These are phyloP conservation scores for Philhelius pedissequus DNA, from an alignment of 2,888 invertebrate genomes.

Conservation along the genomic window DNA sequence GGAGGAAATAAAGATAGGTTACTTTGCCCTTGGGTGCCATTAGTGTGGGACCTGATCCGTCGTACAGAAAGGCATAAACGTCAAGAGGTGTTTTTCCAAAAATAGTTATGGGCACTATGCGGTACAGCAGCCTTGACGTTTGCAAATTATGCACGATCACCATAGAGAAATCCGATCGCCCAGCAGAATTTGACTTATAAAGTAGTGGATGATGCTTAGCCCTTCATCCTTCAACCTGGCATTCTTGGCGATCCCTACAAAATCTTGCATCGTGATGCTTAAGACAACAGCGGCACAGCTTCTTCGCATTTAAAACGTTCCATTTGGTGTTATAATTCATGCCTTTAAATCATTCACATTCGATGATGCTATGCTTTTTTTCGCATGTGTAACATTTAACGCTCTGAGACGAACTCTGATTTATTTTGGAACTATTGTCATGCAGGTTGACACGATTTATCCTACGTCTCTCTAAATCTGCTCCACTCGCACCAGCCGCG, in stretches of 20 bases:
- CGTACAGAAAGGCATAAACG: slow-evolving; percentile 45
- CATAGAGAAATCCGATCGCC: background rate
- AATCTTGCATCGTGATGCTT: background rate
- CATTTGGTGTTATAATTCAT: no score
- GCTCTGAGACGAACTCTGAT: background rate
- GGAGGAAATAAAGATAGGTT: background rate
- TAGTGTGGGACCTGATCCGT: slow-evolving; percentile 47
- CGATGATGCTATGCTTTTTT: no score
- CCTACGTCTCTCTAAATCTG: background rate
- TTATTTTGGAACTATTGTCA: background rate
- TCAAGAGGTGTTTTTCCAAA: slow-evolving; percentile 13
- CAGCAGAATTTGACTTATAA: background rate
- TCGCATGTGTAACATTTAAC: background rate
- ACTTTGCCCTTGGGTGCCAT: slow-evolving; percentile 18
- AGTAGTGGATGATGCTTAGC: slow-evolving; percentile 29
- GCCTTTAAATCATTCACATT: no score
- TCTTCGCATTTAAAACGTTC: no score
- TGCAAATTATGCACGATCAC: slow-evolving; percentile 7
- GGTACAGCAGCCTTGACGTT: slow-evolving; percentile 27
- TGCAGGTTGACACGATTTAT: background rate
- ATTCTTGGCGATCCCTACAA: slow-evolving; percentile 20
- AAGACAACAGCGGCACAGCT: background rate
- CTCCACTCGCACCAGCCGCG: background rate
- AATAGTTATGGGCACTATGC: slow-evolving; percentile 36
- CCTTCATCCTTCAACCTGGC: slow-evolving; percentile 16